Conservation (phyloP, 2,113 vertebrate species). For the Catagonus wagneri region DNA sequence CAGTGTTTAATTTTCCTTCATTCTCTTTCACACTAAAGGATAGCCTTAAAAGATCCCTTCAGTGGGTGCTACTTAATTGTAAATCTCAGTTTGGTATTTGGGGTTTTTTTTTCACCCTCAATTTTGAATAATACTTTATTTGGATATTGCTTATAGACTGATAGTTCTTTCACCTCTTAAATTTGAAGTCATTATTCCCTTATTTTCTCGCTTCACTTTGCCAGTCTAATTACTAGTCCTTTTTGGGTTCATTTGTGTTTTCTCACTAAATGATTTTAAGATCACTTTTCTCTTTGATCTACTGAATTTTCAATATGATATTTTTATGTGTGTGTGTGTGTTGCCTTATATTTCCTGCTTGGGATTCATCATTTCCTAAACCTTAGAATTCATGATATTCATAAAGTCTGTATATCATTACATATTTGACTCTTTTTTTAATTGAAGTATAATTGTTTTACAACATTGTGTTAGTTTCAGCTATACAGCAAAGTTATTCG, state of each 20-base stretch:
- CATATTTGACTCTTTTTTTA: background rate
- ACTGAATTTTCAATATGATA: background rate
- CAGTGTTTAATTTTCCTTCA: background rate
- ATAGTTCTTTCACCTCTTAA: background rate
- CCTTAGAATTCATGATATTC: background rate
- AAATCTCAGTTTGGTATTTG: background rate
- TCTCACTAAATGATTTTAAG: background rate
- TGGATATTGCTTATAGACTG: background rate
- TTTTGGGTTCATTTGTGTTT: background rate
- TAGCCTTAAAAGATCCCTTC: background rate
- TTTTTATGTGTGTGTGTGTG: background rate
- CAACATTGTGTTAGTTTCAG: no score
- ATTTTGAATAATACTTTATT: background rate
- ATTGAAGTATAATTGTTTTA: no score
- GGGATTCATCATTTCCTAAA: background rate
- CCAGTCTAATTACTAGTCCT: background rate
- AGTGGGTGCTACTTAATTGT: background rate
- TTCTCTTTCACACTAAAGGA: background rate
- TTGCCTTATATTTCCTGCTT: background rate
- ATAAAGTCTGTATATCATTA: background rate
- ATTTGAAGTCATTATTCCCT: background rate
- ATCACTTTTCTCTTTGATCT: background rate
- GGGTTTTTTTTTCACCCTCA: background rate
- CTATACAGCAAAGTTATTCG: no score
- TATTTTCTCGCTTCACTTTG: background rate